phyloP scores from a whole-genome alignment of 2,888 invertebrate genomes.

The Eupithecia abbreviata region DNA sequence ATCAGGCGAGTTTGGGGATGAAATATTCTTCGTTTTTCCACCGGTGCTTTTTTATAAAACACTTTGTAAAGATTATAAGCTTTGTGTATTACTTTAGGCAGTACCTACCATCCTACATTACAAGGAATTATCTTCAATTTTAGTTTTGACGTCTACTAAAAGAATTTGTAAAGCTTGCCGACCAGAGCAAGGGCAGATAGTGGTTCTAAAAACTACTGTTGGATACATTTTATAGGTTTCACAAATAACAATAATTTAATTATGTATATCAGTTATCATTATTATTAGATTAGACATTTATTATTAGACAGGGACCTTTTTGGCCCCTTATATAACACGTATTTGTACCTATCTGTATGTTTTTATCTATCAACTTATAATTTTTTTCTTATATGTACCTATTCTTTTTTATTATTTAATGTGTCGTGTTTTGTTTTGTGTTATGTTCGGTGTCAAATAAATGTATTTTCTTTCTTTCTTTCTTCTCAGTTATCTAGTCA shows the following conservation, averaged over 20 bases:
- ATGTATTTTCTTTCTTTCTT: too few relatives aligned
- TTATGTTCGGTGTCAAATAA: too few relatives aligned
- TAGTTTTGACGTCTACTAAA: neutral
- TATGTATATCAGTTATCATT: too few relatives aligned
- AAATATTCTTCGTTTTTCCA: conserved; percentile 5
- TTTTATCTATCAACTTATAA: too few relatives aligned
- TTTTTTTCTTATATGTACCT: too few relatives aligned
- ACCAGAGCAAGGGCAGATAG: neutral
- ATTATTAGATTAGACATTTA: too few relatives aligned
- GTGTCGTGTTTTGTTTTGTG: too few relatives aligned
- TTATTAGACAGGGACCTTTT: too few relatives aligned
- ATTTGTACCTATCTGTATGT: too few relatives aligned
- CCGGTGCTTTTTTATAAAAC: conserved; percentile 12
- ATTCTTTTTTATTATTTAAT: too few relatives aligned
- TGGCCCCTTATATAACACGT: too few relatives aligned
- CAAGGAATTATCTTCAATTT: neutral
- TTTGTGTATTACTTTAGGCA: neutral
- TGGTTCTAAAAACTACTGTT: neutral
- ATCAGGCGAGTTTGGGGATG: conserved; percentile 1
- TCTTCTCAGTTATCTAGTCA: too few relatives aligned
- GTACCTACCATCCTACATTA: neutral
- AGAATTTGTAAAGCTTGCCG: neutral
- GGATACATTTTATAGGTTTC: neutral
- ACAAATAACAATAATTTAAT: neutral
- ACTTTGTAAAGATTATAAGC: conserved; percentile 4